Conservation (phyloP, 1,140 invertebrate genomes). For the Orius insidiosus region DNA sequence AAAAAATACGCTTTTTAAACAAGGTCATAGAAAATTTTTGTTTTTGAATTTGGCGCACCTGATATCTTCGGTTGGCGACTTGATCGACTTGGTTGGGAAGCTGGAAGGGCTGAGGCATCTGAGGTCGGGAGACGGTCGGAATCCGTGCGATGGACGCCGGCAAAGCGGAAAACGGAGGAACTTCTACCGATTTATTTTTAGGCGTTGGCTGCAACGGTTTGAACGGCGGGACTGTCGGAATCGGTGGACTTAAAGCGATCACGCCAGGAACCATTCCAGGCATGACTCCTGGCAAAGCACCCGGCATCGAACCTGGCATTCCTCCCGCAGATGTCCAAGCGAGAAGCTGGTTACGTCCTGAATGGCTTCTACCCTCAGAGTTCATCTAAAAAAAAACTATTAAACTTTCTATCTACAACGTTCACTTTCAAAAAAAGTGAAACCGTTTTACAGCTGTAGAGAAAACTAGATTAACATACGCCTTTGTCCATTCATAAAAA, state of each 20-base stretch:
- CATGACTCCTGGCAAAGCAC: constrained; percentile 2
- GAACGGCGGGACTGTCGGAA: constrained; percentile 42
- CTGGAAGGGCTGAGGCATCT: background rate
- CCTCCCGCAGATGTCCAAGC: constrained; percentile 3
- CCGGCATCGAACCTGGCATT: constrained; percentile 1
- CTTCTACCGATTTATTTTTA: constrained; percentile 24
- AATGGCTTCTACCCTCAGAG: constrained; percentile 5
- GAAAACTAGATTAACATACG: too few species aligned
- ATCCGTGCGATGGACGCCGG: constrained; percentile 34
- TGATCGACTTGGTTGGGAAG: constrained; percentile 16
- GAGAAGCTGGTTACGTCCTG: constrained; percentile 3
- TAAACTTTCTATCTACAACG: too few species aligned
- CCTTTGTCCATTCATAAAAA: too few species aligned
- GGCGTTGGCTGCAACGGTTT: constrained; percentile 35
- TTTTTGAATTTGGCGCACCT: constrained; percentile 18
- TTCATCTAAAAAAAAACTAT: too few species aligned
- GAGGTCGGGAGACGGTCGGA: constrained; percentile 20
- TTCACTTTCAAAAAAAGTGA: too few species aligned
- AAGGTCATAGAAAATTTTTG: too few species aligned
- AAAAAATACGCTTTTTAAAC: too few species aligned
- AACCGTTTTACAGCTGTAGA: too few species aligned
- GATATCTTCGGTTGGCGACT: constrained; percentile 18
- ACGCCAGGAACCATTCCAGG: constrained; percentile 6
- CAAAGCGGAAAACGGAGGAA: constrained; percentile 29
- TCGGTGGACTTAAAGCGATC: constrained; percentile 7